phyloP scores from a whole-genome alignment of 2,797 vertebrate genomes.

The Hippocampus kuda region DNA sequence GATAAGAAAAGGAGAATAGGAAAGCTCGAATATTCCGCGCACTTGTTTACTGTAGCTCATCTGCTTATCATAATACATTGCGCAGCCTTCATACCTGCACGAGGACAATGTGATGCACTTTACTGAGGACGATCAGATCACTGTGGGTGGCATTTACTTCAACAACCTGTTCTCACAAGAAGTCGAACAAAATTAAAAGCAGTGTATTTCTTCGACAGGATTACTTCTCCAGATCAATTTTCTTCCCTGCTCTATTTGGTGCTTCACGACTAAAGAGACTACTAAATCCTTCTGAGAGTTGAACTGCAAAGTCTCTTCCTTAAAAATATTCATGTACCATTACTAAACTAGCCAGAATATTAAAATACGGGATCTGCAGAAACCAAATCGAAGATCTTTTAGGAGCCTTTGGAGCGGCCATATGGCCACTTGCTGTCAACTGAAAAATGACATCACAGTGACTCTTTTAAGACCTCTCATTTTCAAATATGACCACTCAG shows the following conservation, averaged over 20 bases:
- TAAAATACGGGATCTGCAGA: neutral
- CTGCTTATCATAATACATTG: slow-evolving; percentile 1
- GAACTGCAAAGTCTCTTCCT: neutral
- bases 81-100: neutral
- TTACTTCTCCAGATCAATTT: neutral
- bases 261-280: neutral
- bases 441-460: no score
- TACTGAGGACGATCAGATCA: neutral
- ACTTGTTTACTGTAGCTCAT: slow-evolving; percentile 20
- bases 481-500: no score
- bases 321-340: neutral
- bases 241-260: neutral
- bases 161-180: neutral
- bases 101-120: slow-evolving; percentile 1
- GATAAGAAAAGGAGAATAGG: slow-evolving; percentile 51
- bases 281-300: neutral
- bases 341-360: neutral
- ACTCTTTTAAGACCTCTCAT: no score
- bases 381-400: no score
- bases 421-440: no score
- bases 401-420: no score
- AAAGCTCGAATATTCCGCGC: slow-evolving; percentile 48
- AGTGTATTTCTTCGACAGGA: neutral
- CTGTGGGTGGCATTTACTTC: neutral
- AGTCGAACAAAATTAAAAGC: neutral